Base-by-base conservation (phyloP, 2,888 invertebrate species). In the Standfussiana lucernea region DNA sequence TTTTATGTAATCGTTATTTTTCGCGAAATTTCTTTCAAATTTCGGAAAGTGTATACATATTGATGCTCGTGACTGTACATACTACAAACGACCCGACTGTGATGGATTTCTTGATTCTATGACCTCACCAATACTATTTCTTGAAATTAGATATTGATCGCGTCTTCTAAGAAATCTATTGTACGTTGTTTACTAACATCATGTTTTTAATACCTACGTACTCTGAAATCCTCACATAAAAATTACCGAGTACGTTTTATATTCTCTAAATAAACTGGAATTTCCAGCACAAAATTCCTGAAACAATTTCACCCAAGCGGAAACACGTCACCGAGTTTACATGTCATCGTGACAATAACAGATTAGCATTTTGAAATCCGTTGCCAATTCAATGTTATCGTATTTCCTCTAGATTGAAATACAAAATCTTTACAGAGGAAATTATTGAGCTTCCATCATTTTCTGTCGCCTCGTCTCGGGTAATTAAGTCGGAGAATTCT, bases 401-500 rank as follows among this genome's bases (percentile, higher is more conserved):
- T 47, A 61, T 62, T 73, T 56, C n/a, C 40, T 61, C 50, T 40
- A n/a, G 18, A 72, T 75, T 75, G 11, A 24, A 53, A 72, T 40
- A 18, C 42, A 35, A 61, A 47, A 70, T 64, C 18, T 70, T 50
- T 40, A 40, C 64, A 45, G 7, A 65, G 15, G 7, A 61, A 69
- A 61, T 61, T 5, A 53, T 70, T 69, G 37, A 69, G 10, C 67
- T 73, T 73, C 47, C 13, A 61, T 21, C 61, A 69, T 40, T 76
- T 68, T n/a, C 28, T 28, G 15, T 64, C 37, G 47, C 45, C 28
- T 71, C 28, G 42, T 50, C 32, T 64, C 45, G 28, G 28, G 18
- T 72, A 62, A 79, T 84, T 74, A 75, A 80, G 62, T 68, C 61
- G 32, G 32, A 75, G 68, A 56, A 71, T 72, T 78, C 47, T 45